phyloP scores from a whole-genome alignment of 1,140 invertebrate genomes.

The Agrilus planipennis region DNA sequence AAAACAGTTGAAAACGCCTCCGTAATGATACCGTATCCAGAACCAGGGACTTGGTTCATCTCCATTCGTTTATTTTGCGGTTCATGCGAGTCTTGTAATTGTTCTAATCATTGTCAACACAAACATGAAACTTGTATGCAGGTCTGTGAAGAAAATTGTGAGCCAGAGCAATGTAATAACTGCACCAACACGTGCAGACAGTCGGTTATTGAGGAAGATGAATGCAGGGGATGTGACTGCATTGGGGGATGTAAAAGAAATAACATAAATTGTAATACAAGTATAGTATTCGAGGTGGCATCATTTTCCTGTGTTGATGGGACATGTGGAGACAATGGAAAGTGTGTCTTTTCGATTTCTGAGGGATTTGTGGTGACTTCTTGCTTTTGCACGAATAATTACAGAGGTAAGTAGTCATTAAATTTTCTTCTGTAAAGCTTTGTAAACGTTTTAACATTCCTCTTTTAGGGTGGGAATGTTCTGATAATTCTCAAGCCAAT shows the following conservation, averaged over 20 bases:
- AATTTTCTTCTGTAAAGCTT: no score
- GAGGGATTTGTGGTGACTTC: slow-evolving; percentile 66
- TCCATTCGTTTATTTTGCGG: slow-evolving; percentile 51
- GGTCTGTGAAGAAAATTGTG: slow-evolving; percentile 24
- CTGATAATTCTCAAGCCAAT: slow-evolving; percentile 63
- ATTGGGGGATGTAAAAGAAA: slow-evolving; percentile 24
- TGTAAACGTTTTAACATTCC: no score
- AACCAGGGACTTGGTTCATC: slow-evolving; percentile 64
- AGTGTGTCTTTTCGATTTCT: slow-evolving; percentile 58
- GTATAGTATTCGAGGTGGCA: slow-evolving; percentile 47
- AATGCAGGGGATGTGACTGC: slow-evolving; percentile 29
- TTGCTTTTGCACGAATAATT: slow-evolving; percentile 58
- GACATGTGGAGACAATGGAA: slow-evolving; percentile 50
- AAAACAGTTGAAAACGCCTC: slow-evolving; percentile 33
- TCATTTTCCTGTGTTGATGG: slow-evolving; percentile 56
- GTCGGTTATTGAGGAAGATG: not conserved
- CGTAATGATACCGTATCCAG: slow-evolving; percentile 63
- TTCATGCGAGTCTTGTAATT: slow-evolving; percentile 32
- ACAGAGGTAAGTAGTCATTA: slow-evolving; percentile 49
- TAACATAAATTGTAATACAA: slow-evolving; percentile 33
- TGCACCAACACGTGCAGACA: slow-evolving; percentile 4
- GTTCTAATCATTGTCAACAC: slow-evolving; percentile 23
- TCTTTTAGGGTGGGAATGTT: slow-evolving; percentile 73
- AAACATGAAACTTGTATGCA: slow-evolving; percentile 16
- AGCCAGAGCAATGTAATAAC: slow-evolving; percentile 25